phyloP scores from a whole-genome alignment of 2,888 invertebrate genomes.

The Spilarctia lutea region DNA sequence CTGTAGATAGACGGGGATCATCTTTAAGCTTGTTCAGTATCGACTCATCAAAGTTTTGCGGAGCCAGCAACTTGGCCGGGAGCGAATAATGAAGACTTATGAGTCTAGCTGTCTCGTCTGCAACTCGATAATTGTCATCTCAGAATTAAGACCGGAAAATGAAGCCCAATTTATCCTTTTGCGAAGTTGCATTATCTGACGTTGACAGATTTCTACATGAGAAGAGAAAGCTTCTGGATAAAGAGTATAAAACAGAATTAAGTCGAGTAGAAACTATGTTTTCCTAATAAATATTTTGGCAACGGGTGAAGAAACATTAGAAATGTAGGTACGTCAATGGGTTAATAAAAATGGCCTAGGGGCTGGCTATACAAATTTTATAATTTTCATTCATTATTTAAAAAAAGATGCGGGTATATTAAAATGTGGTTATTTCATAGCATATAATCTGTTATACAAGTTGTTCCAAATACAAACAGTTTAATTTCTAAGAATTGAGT shows the following conservation, averaged over 20 bases:
- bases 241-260: not conserved
- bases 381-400: not conserved
- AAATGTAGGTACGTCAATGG: not conserved
- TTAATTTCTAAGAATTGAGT: not conserved
- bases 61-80: constrained; percentile 58
- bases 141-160: constrained; percentile 56
- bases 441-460: not conserved
- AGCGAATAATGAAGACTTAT: constrained; percentile 83
- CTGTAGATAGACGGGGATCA: constrained; percentile 50
- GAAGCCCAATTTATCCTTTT: constrained; percentile 35
- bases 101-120: constrained; percentile 68
- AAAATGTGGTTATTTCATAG: not conserved
- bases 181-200: constrained; percentile 30
- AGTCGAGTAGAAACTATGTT: not conserved
- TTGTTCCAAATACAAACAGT: not conserved
- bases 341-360: too few species aligned
- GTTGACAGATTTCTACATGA: constrained; percentile 29
- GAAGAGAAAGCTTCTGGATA: constrained; percentile 17
- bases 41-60: constrained; percentile 71
- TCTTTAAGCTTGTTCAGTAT: constrained; percentile 60
- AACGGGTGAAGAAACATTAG: not conserved
- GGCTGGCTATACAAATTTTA: too few species aligned
- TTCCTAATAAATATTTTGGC: not conserved
- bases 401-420: not conserved
- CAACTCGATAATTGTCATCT: constrained; percentile 73